Evolutionary conservation across 2,797 vertebrate species (phyloP).

Genomic region (Mustela erminea): DNA sequence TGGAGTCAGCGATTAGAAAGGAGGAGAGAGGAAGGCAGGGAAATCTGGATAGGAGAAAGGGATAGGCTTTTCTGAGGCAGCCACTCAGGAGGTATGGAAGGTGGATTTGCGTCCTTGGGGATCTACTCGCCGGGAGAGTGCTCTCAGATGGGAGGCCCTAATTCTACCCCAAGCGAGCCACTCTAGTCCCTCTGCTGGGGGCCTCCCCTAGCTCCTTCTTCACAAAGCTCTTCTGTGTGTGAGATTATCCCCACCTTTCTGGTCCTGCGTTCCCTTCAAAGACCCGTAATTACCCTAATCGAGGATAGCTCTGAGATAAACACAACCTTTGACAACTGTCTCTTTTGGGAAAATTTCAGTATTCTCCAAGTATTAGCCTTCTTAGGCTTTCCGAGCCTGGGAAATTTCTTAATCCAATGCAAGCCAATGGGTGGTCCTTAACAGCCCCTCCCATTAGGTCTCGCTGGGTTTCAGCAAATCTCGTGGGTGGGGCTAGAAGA

Average conservation of each 20-base stretch:
- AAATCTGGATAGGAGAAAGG: neutral
- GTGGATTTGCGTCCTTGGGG: neutral
- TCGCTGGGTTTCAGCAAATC: neutral
- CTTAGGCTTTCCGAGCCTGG: slow-evolving; percentile 59
- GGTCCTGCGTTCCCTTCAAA: slow-evolving; percentile 40
- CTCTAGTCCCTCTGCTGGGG: neutral
- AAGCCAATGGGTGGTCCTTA: slow-evolving; percentile 9
- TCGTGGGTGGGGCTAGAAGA: slow-evolving; percentile 15
- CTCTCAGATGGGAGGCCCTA: neutral
- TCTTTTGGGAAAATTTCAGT: slow-evolving; percentile 34
- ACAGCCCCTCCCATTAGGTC: neutral
- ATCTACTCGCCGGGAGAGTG: neutral
- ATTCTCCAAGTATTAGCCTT: slow-evolving; percentile 64
- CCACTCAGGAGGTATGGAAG: neutral
- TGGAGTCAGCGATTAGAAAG: neutral
- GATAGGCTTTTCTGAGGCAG: neutral
- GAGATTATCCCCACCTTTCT: slow-evolving; percentile 43
- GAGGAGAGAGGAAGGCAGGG: neutral
- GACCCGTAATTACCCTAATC: slow-evolving; percentile 32
- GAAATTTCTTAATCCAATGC: slow-evolving; percentile 64
- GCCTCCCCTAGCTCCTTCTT: neutral
- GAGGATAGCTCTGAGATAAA: slow-evolving; percentile 36
- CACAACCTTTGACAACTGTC: slow-evolving; percentile 40
- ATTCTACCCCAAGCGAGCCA: neutral
- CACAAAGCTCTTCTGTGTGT: slow-evolving; percentile 40